phyloP scores from a whole-genome alignment of 92 coral and sea anemone species.

The Micromussa lordhowensis region DNA sequence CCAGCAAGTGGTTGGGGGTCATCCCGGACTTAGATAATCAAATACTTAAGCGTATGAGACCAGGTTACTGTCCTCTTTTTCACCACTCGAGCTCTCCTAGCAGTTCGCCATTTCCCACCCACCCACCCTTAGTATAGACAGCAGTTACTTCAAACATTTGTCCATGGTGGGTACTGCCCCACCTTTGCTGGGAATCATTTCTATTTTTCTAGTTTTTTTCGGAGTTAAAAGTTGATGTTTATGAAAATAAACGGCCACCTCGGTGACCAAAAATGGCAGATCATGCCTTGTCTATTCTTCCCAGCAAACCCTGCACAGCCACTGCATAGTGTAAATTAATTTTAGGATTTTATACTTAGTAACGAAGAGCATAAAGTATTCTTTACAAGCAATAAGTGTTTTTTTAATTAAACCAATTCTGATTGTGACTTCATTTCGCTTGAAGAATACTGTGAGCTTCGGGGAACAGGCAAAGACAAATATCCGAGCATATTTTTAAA shows the following conservation, averaged over 20 bases:
- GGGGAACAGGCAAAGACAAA: too few species aligned
- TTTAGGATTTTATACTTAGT: too few species aligned
- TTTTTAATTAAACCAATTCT: too few species aligned
- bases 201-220: conserved; percentile 1
- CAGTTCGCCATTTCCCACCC: too few species aligned
- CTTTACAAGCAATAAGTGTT: neutral
- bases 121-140: too few species aligned
- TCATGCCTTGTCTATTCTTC: neutral
- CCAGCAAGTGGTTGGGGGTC: too few species aligned
- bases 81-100: too few species aligned
- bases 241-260: conserved; percentile 25
- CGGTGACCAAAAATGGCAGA: conserved; percentile 10
- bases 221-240: neutral
- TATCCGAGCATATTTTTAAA: too few species aligned
- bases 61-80: too few species aligned
- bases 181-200: conserved; percentile 37
- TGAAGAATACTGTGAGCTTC: neutral
- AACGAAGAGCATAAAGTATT: too few species aligned
- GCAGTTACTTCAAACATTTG: neutral
- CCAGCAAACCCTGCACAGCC: conserved; percentile 13
- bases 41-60: too few species aligned
- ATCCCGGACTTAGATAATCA: too few species aligned
- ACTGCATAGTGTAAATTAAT: conserved; percentile 4
- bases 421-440: neutral
- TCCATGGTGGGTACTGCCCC: conserved; percentile 32